Evolutionary conservation across 2,113 vertebrate genomes (phyloP).

Genomic region (Ciconia boyciana): DNA sequence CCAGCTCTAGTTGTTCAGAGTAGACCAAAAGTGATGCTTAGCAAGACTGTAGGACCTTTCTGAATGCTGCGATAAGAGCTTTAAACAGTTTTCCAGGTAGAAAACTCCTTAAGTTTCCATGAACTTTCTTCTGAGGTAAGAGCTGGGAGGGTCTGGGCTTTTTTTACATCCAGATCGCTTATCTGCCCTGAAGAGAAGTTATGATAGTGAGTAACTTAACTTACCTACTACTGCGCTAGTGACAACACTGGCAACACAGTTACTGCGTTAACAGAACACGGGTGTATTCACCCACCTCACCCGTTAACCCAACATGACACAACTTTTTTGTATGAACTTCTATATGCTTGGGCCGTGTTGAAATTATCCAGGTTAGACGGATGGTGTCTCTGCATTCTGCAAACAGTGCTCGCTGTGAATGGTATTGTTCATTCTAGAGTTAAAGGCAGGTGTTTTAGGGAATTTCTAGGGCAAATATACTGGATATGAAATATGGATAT

Average conservation of each 20-base stretch:
- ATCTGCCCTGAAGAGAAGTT: not conserved
- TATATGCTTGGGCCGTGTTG: not conserved
- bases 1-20: not conserved
- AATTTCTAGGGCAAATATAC: not conserved
- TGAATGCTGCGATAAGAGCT: not conserved
- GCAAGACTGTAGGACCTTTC: not conserved
- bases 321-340: not conserved
- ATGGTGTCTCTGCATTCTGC: not conserved
- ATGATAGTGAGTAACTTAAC: not conserved
- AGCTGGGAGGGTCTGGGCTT: not conserved
- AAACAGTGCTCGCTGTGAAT: not conserved
- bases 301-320: rapidly evolving
- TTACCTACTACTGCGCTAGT: not conserved
- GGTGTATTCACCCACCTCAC: not conserved
- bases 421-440: not conserved
- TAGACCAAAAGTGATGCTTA: not conserved
- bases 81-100: not conserved
- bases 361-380: not conserved
- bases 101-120: not conserved
- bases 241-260: not conserved
- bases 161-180: not conserved
- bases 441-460: not conserved
- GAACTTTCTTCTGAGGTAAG: not conserved
- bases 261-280: not conserved
- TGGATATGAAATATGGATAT: not conserved